Base-by-base conservation (phyloP, 2,113 vertebrate species). In the Sander vitreus region DNA sequence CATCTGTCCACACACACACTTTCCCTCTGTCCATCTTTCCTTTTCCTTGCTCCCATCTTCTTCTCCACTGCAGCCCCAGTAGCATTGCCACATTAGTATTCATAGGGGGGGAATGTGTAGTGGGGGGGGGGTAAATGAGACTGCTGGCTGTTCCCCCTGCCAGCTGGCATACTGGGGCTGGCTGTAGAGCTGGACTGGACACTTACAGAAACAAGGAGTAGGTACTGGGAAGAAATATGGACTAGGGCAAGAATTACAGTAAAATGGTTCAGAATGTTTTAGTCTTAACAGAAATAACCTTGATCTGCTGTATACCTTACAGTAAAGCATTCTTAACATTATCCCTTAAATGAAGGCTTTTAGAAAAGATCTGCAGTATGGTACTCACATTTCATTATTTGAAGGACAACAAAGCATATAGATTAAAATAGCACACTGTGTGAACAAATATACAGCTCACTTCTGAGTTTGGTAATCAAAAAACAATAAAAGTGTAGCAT, bases 11-110 rank as follows among this genome's bases (percentile, higher is more conserved):
- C 23, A 5, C 30, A 19, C 30, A 36, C 21, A 67, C 72, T 75
- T 15, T 67, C n/a, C 8, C 23, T 83, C 72, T 70, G 58, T 79
- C 64, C 64, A 54, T 76, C 47, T 77, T 67, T 80, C 70, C 76
- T 62, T 65, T 73, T 14, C 16, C 73, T 85, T 77, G 11, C 73
- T 81, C 58, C 64, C 70, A 82, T 83, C 64, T 62, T 85, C 54
- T 74, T 75, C 74, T 86, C 43, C 60, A 71, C 81, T 62, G 79
- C 19, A 63, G 85, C 84, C 84, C 59, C 11, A 9, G 57, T 81
- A 76, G 71, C 86, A 71, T 66, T 62, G 45, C 69, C 43, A 47
- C 76, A 86, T 92, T 89, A 89, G 88, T 91, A 93, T 93, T 93
- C 92, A 92, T 90, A 74, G 66, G 78, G 86, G 86, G 80, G 63